These are phyloP conservation scores for Accipiter fasciatus DNA, from an alignment of 2,797 vertebrate genomes.

Conservation along the genomic window DNA sequence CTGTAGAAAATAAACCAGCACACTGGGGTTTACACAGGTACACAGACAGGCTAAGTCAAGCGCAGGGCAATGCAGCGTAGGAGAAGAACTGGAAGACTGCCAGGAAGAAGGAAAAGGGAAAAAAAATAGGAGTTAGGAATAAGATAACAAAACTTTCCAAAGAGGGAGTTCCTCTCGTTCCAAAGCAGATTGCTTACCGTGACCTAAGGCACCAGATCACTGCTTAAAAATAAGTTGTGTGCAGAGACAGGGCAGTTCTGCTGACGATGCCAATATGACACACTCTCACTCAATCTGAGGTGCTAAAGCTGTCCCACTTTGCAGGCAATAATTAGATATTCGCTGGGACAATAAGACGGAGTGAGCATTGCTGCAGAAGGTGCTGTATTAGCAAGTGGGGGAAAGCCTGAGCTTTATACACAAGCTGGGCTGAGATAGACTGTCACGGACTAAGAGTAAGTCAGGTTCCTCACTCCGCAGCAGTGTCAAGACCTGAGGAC, in stretches of 20 bases:
- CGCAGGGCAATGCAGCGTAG: not conserved
- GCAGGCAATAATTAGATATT: not conserved
- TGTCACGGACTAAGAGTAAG: accelerated
- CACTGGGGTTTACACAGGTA: not conserved
- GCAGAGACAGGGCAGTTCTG: not conserved
- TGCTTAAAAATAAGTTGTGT: not conserved
- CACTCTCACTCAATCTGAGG: not conserved
- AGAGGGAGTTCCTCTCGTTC: not conserved
- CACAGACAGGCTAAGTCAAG: not conserved
- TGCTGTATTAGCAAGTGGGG: not conserved
- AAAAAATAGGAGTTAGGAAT: not conserved
- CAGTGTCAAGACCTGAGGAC: not conserved
- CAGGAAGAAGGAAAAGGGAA: not conserved
- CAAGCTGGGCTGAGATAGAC: not conserved
- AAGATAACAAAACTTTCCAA: not conserved
- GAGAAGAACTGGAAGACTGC: not conserved
- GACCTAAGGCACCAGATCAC: not conserved
- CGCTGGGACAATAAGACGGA: not conserved
- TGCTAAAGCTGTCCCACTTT: not conserved
- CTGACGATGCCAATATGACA: too few species aligned
- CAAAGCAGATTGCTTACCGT: not conserved
- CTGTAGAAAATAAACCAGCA: not conserved
- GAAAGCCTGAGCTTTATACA: not conserved
- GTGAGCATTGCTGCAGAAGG: not conserved
- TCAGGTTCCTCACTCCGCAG: not conserved